phyloP scores from a whole-genome alignment of 2,113 vertebrate species.

The Syrmaticus mikado region DNA sequence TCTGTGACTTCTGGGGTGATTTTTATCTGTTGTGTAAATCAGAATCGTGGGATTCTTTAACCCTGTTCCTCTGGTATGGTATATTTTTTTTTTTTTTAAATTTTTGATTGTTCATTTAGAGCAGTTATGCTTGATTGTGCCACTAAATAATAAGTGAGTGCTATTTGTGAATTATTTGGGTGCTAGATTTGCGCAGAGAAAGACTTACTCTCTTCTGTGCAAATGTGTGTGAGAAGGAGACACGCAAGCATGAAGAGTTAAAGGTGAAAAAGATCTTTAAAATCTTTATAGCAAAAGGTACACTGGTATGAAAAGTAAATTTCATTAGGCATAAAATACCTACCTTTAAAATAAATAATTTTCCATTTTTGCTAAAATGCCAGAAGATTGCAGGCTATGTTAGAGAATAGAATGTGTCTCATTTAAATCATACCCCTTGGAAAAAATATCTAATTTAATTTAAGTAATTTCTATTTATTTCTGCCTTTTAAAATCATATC shows the following conservation, averaged over 20 bases:
- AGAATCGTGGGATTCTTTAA: neutral
- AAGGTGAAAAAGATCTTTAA: slow-evolving; percentile 23
- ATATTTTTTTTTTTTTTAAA: neutral
- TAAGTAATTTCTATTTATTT: slow-evolving; percentile 40
- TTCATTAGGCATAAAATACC: neutral
- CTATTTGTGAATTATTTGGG: slow-evolving; percentile 35
- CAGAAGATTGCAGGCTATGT: neutral
- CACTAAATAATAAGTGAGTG: neutral
- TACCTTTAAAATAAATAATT: slow-evolving; percentile 26
- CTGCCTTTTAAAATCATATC: slow-evolving; percentile 21
- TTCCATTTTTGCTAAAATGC: slow-evolving; percentile 15
- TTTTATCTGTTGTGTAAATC: slow-evolving; percentile 54
- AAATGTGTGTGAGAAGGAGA: neutral
- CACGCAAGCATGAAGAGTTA: neutral
- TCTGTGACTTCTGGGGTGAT: slow-evolving; percentile 44
- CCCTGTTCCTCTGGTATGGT: fast-evolving
- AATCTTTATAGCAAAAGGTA: slow-evolving; percentile 14
- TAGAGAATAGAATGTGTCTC: neutral
- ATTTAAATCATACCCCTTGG: neutral
- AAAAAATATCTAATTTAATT: slow-evolving; percentile 23
- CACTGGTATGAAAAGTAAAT: neutral
- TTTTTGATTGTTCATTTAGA: neutral
- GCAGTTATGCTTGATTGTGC: neutral
- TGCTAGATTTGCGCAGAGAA: slow-evolving; percentile 18
- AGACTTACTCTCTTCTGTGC: neutral